Percentiles rank a stretch among this genome's conserved stretches.
Conservation (phyloP, 2,888 invertebrate genomes). For the Agrypnus murinus region DNA sequence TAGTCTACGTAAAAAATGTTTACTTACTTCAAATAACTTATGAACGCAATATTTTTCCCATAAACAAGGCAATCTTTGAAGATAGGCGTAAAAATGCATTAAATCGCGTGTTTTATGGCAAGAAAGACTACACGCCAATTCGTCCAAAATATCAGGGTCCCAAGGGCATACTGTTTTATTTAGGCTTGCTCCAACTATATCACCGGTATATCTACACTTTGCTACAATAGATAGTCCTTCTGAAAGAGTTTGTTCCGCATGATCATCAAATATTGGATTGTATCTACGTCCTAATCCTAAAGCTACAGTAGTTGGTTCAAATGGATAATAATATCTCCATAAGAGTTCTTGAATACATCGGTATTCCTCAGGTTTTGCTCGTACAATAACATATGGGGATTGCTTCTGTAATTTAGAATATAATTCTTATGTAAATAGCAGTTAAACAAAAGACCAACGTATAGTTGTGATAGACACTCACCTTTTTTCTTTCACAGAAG, state of each 20-base stretch:
- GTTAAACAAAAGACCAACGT: not conserved
- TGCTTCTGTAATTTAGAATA: slow-evolving; percentile 19
- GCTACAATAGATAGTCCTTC: slow-evolving; percentile 68
- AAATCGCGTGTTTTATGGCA: slow-evolving; percentile 70
- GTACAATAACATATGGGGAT: slow-evolving; percentile 66
- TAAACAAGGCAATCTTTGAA: slow-evolving; percentile 71
- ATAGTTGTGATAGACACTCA: not conserved
- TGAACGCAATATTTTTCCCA: slow-evolving; percentile 70
- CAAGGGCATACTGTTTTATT: slow-evolving; percentile 73
- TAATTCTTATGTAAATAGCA: not conserved
- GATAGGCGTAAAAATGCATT: slow-evolving; percentile 74
- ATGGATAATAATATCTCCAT: slow-evolving; percentile 73
- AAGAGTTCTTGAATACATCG: slow-evolving; percentile 72
- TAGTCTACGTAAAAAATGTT: too few relatives aligned
- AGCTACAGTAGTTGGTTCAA: slow-evolving; percentile 73
- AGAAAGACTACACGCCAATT: slow-evolving; percentile 72
- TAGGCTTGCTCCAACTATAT: slow-evolving; percentile 71
- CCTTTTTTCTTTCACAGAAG: not conserved
- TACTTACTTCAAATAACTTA: slow-evolving; percentile 73
- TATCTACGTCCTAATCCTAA: slow-evolving; percentile 71
- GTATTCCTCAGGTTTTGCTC: slow-evolving; percentile 70
- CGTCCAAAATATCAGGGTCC: slow-evolving; percentile 73
- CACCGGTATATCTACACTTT: slow-evolving; percentile 67
- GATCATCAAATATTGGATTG: slow-evolving; percentile 69
- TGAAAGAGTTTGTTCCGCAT: slow-evolving; percentile 68